Evolutionary conservation across 2,797 vertebrate species (phyloP).

Genomic region (Anomalospiza imberbis): DNA sequence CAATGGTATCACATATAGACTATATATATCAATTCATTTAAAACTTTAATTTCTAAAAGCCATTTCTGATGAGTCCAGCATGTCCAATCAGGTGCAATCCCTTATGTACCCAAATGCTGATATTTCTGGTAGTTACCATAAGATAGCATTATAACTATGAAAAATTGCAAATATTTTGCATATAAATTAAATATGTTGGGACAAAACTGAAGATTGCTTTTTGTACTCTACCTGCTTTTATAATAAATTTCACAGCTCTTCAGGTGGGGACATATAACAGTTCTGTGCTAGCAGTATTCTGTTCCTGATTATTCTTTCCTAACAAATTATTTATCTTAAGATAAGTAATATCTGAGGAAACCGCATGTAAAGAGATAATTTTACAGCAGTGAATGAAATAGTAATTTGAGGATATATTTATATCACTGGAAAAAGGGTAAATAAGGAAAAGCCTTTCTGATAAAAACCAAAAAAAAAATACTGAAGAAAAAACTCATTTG

Average conservation of each 20-base stretch:
- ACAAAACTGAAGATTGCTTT: not conserved
- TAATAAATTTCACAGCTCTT: not conserved
- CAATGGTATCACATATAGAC: not conserved
- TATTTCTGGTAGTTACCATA: not conserved
- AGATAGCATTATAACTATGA: not conserved
- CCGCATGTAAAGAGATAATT: not conserved
- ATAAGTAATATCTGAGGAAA: not conserved
- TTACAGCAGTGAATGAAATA: not conserved
- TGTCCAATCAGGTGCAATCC: not conserved
- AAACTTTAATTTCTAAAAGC: not conserved
- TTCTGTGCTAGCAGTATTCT: not conserved
- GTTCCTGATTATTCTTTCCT: not conserved
- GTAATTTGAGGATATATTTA: not conserved
- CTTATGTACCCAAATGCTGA: not conserved
- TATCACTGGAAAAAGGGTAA: not conserved
- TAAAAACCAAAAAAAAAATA: not conserved
- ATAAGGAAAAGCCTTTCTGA: not conserved
- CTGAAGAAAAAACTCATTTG: not conserved
- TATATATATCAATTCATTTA: not conserved
- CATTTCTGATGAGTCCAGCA: not conserved
- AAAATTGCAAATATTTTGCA: not conserved
- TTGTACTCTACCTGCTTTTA: not conserved
- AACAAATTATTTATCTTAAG: not conserved
- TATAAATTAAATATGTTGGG: not conserved
- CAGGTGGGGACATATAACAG: not conserved